These are phyloP conservation scores for Poeciliopsis presidionis DNA, from an alignment of 2,797 vertebrate genomes.

Conservation along the genomic window DNA sequence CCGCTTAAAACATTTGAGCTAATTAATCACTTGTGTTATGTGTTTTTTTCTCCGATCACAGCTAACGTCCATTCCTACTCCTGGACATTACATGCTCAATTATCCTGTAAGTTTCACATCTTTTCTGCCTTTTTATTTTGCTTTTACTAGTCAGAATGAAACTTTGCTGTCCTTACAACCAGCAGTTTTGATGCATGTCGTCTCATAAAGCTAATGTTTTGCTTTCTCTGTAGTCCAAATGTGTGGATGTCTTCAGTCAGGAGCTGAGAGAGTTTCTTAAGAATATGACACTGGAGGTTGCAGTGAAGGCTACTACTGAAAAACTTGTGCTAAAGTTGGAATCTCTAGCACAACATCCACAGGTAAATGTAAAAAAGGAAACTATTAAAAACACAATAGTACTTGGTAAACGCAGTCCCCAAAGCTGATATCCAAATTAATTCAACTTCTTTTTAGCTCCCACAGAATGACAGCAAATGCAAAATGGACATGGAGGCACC, in stretches of 20 bases:
- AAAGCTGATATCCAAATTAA: not conserved
- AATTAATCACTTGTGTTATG: not conserved
- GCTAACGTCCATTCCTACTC: accelerated
- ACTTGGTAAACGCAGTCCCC: not conserved
- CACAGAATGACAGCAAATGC: not conserved
- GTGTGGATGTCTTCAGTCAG: not conserved
- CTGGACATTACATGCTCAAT: accelerated
- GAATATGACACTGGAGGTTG: not conserved
- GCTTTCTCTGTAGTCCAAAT: slow-evolving; percentile 5
- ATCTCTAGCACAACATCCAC: accelerated
- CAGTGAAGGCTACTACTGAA: accelerated
- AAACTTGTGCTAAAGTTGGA: not conserved
- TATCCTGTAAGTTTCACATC: slow-evolving; percentile 39
- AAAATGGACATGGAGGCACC: accelerated
- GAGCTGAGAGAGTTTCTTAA: slow-evolving; percentile 18
- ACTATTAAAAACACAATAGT: not conserved
- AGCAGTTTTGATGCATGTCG: not conserved
- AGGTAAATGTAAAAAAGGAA: slow-evolving; percentile 11
- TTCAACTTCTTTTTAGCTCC: slow-evolving; percentile 16
- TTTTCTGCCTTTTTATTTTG: not conserved
- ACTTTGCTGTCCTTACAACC: not conserved
- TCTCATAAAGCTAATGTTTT: not conserved
- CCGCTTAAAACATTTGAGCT: not conserved
- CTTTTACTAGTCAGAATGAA: not conserved
- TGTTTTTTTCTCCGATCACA: not conserved